These are phyloP conservation scores for Eriosoma lanigerum DNA, from an alignment of 1,140 invertebrate species.

Conservation along the genomic window DNA sequence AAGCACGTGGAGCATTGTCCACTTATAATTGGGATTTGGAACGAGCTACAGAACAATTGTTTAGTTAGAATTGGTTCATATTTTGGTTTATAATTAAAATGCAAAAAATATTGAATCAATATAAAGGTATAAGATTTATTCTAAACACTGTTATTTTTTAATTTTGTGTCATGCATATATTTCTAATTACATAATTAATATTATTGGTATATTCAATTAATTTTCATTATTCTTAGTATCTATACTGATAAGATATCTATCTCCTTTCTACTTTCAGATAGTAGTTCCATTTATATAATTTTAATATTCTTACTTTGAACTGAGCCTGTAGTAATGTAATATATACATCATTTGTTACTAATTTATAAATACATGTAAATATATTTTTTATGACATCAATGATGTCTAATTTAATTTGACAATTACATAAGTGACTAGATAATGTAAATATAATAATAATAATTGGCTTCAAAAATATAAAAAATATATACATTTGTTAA, in stretches of 20 bases:
- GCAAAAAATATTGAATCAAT: conserved; percentile 10
- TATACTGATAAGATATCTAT: conserved; percentile 8
- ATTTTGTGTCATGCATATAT: conserved; percentile 1
- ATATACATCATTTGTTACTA: too few relatives aligned
- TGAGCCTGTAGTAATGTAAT: too few relatives aligned
- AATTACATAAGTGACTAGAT: too few relatives aligned
- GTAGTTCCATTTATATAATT: background rate
- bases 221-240: background rate
- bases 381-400: too few relatives aligned
- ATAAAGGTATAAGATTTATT: conserved; percentile 23
- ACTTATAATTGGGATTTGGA: conserved; percentile 89
- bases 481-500: too few relatives aligned
- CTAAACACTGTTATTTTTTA: conserved; percentile 41
- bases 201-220: conserved; percentile 20
- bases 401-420: too few relatives aligned
- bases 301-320: too few relatives aligned
- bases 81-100: conserved; percentile 24
- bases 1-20: conserved; percentile 80
- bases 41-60: conserved; percentile 82
- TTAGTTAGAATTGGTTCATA: conserved; percentile 69
- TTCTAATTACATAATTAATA: conserved; percentile 9
- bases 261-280: background rate
- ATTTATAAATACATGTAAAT: too few relatives aligned
- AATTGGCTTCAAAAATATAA: too few relatives aligned
- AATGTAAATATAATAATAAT: too few relatives aligned